Evolutionary conservation across 2,113 vertebrate genomes (phyloP).

Genomic region (Mus spicilegus): DNA sequence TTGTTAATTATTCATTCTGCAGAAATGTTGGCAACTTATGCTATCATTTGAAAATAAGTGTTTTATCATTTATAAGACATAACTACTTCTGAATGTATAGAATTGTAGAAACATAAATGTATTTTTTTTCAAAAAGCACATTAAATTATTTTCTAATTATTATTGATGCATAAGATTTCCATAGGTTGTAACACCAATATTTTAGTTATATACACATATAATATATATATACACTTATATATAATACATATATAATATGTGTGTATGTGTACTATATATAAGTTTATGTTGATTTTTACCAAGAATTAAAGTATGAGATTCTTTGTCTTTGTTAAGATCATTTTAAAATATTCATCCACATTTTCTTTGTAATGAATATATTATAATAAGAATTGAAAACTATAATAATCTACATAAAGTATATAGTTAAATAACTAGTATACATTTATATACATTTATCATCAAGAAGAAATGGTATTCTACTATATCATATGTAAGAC

Average conservation of each 20-base stretch:
- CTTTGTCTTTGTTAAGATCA: neutral
- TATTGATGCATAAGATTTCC: neutral
- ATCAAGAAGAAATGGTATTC: neutral
- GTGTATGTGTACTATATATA: neutral
- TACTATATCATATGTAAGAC: neutral
- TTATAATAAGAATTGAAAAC: neutral
- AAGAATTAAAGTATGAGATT: constrained; percentile 19
- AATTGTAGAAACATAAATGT: neutral
- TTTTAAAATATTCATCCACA: neutral
- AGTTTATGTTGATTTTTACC: neutral
- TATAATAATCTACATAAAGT: neutral
- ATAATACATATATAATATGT: neutral
- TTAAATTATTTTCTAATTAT: constrained; percentile 28
- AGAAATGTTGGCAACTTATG: neutral
- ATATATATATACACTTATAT: no score
- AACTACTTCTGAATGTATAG: neutral
- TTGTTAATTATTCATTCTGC: neutral
- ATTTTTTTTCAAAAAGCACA: neutral
- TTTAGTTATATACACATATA: neutral
- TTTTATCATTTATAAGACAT: neutral
- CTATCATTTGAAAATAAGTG: neutral
- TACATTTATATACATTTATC: neutral
- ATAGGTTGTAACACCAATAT: neutral
- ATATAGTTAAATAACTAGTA: neutral
- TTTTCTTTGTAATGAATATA: neutral